Evolutionary conservation across 2,113 vertebrate species (phyloP), one percentile per base, ranked within the genome.

Genomic region (Anseranas semipalmata): DNA sequence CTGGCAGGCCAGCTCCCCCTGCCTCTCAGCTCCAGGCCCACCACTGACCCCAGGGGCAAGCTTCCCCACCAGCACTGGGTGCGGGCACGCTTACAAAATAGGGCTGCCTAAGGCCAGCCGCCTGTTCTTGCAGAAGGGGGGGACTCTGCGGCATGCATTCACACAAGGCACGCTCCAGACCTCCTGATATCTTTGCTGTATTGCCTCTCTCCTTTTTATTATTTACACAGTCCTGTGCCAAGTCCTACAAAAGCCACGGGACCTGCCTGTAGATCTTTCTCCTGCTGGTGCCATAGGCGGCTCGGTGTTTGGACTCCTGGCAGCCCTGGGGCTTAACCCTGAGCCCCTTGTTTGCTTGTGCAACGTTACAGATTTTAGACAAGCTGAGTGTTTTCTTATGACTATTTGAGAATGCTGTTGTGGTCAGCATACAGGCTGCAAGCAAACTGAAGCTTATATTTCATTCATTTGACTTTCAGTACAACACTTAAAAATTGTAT

Each of bases 21-120:
- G 16, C 58, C 68, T 12, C 67, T 10, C 37, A 46, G 2, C 2
- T 30, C n/a, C 43, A 67, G 41, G 53, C 8, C 8, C 59, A 12
- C 33, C 6, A 4, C 8, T 28, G 37, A 63, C 35, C 73, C 1
- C 7, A 12, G 16, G 10, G 27, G 68, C 15, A 41, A 41, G 27
- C 20, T 45, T n/a, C n/a, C 50, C 50, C 35, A 43, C 0, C 0
- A 83, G 62, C 0, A 0, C 24, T 33, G 18, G 27, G 20, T 24
- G 6, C 11, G 39, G 16, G 16, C 27, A 30, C 28, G 12, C 27
- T 37, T n/a, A 50, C n/a, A 72, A 17, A 30, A 30, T 16, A 7
- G n/a, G 66, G 66, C 32, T 33, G 14, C 43, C 20, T 68, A n/a
- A 33, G 32, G 19, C 43, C 30, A 45, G 65, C 21, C 12, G 6